phyloP scores from a whole-genome alignment of 1,140 invertebrate species.

The Ooceraea biroi region DNA sequence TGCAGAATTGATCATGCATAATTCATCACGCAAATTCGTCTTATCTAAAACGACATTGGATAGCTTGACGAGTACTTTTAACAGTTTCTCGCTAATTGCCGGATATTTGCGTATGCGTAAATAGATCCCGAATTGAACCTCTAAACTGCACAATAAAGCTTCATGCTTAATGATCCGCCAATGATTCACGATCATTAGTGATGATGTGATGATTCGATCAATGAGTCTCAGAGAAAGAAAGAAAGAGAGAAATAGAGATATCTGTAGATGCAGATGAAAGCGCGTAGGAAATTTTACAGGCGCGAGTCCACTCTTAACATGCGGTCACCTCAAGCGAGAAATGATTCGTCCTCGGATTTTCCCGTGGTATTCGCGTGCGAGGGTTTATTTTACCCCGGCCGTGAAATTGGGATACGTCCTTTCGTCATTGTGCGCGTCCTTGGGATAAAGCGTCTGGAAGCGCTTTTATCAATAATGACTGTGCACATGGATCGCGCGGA shows the following conservation, averaged over 20 bases:
- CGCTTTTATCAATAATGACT: conserved; percentile 57
- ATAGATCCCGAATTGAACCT: no score
- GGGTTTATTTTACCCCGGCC: conserved; percentile 22
- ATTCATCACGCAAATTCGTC: neutral
- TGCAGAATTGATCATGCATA: neutral
- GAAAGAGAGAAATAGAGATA: no score
- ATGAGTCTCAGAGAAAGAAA: no score
- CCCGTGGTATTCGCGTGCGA: conserved; percentile 25
- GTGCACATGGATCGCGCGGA: conserved; percentile 32
- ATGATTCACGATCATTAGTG: no score
- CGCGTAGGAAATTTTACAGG: neutral
- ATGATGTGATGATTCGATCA: no score
- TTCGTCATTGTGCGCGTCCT: conserved; percentile 38
- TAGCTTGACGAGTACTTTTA: conserved; percentile 14
- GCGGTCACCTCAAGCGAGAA: neutral
- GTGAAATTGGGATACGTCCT: conserved; percentile 51
- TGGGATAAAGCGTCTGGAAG: conserved; percentile 36
- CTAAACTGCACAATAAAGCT: no score
- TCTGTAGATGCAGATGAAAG: neutral
- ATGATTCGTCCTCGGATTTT: conserved; percentile 24
- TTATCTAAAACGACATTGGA: conserved; percentile 15
- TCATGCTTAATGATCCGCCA: no score
- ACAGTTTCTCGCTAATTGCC: neutral
- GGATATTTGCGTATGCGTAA: neutral
- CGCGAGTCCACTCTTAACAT: neutral